Evolutionary conservation across 2,888 invertebrate genomes (phyloP), one percentile per base, ranked within the genome.

Genomic region (Sussaba pulchella): DNA sequence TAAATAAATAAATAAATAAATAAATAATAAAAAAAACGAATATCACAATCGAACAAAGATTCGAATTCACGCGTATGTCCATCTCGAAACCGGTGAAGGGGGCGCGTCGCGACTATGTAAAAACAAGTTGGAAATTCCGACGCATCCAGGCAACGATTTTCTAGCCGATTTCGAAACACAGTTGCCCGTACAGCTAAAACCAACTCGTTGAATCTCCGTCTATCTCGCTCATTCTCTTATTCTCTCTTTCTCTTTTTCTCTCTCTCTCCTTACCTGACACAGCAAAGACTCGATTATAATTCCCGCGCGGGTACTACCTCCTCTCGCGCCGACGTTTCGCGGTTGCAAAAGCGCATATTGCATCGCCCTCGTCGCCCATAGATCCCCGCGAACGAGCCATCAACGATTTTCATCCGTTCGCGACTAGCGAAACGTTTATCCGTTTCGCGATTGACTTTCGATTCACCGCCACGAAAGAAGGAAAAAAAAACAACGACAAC

Each of bases 101-200:
- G 39, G 61, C 61, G 61, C 24, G 57, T 61, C 71, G 19, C 12
- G 26, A 2, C 14, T 52, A 52, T n/a, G 12, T 31, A 2, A 57
- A 59, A 36, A 50, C n/a, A 24, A 54, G 36, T 59, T 47, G 21
- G 19, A 75, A 75, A 69, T 67, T 75, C 67, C 67, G 52, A 75
- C 59, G 69, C 67, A 75, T 74, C 66, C 57, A 66, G 14, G 57
- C n/a, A 59, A 59, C 57, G 70, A 57, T 57, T 17, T 41, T 21
- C 52, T 17, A 59, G 50, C 14, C 31, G 59, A 61, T 75, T 75
- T 75, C 75, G 67, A 50, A 59, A 75, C 61, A 17, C 21, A 6
- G 67, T 43, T 54, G 54, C 12, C 63, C 17, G 10, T 31, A 19
- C 17, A 36, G 41, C 57, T 45, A 10, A 64, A 45, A 59, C 57